Evolutionary conservation across 2,888 invertebrate species (phyloP), one percentile per base, ranked within the genome.

Genomic region (Synergus laeviventris): DNA sequence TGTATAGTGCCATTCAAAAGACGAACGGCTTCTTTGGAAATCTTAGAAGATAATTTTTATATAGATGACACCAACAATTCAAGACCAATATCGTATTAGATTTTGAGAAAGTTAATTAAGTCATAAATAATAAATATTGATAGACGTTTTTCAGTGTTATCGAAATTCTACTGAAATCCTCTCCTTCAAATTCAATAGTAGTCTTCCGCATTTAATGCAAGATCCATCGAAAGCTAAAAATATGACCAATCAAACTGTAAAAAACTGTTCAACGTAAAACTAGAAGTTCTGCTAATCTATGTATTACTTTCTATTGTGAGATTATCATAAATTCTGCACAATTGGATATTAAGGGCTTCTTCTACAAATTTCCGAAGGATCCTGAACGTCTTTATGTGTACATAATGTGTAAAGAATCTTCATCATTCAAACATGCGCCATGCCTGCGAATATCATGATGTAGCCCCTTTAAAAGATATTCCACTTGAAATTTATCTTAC

Each of bases 341-440:
- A 42, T 45, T n/a, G 16, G 45, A 24, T 45, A 49, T 49, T 31
- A 49, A 45, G 45, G n/a, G n/a, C 36, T 70, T 70, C 70, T 70
- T 54, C 49, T 70, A 70, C 31, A 49, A 70, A 70, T 70, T 70
- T 70, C 49, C 70, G 49, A 70, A 70, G 70, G 70, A 70, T 70
- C 36, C 49, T 70, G 36, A 49, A 31, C 49, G 70, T 70, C 70
- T 49, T 38, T n/a, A 70, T 45, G n/a, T 70, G 70, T 70, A 70
- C 16, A 70, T 70, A 70, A 49, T 54, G 31, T 70, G 70, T 70
- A 70, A 70, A 70, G 18, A 70, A 70, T 49, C 31, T 70, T 70
- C 49, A 45, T 49, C n/a, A 36, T 24, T 66, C 42, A 66, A 70
- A 49, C 31, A 36, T 62, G 38, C 38, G 62, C 9, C 62, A 62